A percentile compares a stretch with the other conserved stretches of the same genome.
These are phyloP conservation scores for Rhynchopsitta pachyrhyncha DNA, from an alignment of 2,113 vertebrate genomes.

Conservation along the genomic window DNA sequence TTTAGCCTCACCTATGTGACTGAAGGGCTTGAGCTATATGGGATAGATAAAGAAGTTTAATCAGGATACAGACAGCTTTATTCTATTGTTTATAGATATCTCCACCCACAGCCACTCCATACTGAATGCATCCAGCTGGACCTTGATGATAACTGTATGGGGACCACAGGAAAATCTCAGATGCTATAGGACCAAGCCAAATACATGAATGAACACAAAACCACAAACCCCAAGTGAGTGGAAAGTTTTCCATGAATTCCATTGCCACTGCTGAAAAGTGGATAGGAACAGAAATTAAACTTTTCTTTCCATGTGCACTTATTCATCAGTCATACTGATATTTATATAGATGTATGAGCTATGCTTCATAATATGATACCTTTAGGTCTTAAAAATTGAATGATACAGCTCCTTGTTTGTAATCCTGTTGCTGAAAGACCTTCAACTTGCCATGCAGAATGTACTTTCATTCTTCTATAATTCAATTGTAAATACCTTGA, in stretches of 20 bases:
- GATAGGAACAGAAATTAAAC: not conserved
- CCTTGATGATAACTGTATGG: not conserved
- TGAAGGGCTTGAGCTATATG: not conserved
- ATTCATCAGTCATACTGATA: not conserved
- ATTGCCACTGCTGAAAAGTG: not conserved
- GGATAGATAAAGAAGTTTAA: not conserved
- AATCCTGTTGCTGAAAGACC: not conserved
- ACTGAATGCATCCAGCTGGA: not conserved
- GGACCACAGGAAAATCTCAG: not conserved
- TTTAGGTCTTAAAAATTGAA: conserved; percentile 4
- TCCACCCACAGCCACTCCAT: not conserved
- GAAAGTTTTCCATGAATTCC: not conserved
- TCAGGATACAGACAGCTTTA: not conserved
- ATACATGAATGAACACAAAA: not conserved
- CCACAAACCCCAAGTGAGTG: not conserved
- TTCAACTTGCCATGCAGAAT: not conserved
- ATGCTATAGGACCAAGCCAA: not conserved
- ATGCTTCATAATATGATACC: not conserved
- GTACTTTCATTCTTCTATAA: not conserved
- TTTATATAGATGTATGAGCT: not conserved
- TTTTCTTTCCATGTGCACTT: not conserved
- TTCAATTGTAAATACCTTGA: conserved; percentile 51
- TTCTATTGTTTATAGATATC: not conserved
- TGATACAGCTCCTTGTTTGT: not conserved
- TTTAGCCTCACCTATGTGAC: not conserved